Base-by-base conservation (phyloP, 2,888 invertebrate species). In the Cyclophora punctaria region DNA sequence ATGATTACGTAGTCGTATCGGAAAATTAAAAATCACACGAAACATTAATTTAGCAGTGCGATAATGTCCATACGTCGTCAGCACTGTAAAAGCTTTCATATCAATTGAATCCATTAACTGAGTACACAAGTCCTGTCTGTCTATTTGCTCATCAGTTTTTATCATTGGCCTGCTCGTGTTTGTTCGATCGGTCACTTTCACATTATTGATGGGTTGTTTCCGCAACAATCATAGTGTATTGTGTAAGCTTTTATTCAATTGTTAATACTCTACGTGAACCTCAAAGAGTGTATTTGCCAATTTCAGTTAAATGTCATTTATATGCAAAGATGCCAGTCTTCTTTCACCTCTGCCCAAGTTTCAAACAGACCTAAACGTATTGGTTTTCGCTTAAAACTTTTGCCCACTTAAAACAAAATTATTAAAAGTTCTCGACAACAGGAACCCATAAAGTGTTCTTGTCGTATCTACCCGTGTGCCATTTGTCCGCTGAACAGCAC, bases 91-190 rank as follows among this genome's bases (percentile, higher is more conserved):
- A 88, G 88, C 88, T 87, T 88, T 87, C 79, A 82, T 88, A 88
- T 88, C 88, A 86, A 87, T 87, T 87, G 86, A 88, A 87, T 88
- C 88, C 88, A 88, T 88, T 88, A 88, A 84, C 80, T 79, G 82
- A 80, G 86, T 82, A 87, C 85, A 88, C 88, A 88, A 74, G 78
- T 77, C 78, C 75, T 74, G 83, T 79, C 78, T 79, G 78, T 85
- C 77, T 87, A 88, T 88, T 88, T 88, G 82, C 83, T 81, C 84
- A 81, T 88, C 86, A 87, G 84, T 88, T 88, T 87, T 88, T 87
- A 87, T 87, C 88, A 87, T 85, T 87, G 84, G 75, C 75, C 75
- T 79, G 81, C 83, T 74, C 69, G 69, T 86, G 87, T 88, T 85
- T 85, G 83, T 80, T 72, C 81, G 82, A 85, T 85, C 87, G 83